phyloP scores from a whole-genome alignment of 1,140 invertebrate genomes.

The Semibalanus balanoides region DNA sequence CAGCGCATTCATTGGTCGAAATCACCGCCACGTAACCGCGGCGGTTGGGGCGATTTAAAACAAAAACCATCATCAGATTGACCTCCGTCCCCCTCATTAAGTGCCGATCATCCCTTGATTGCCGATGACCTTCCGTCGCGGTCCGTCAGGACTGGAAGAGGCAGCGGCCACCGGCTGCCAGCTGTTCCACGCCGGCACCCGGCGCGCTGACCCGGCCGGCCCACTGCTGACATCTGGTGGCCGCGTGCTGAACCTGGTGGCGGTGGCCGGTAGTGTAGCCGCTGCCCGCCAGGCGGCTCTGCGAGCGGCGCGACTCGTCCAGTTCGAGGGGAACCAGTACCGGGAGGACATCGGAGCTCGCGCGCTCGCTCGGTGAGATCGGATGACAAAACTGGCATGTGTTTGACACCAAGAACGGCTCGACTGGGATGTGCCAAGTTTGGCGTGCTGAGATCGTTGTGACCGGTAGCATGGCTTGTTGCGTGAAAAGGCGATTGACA shows the following conservation, averaged over 20 bases:
- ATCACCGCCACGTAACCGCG: too few relatives aligned
- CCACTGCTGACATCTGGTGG: constrained; percentile 73
- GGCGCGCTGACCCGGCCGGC: constrained; percentile 24
- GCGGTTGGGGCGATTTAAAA: too few relatives aligned
- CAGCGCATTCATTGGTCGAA: too few relatives aligned
- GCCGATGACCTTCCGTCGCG: not conserved
- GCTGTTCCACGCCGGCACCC: constrained; percentile 41
- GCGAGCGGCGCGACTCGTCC: constrained; percentile 41
- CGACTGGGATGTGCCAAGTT: too few relatives aligned
- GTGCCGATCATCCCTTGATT: too few relatives aligned
- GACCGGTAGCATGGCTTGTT: too few relatives aligned
- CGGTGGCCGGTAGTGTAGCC: constrained; percentile 45
- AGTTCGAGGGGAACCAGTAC: constrained; percentile 70
- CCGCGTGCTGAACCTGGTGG: constrained; percentile 69
- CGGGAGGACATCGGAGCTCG: constrained; percentile 80
- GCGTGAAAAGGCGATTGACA: too few relatives aligned
- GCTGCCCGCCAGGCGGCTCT: constrained; percentile 49
- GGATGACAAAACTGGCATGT: too few relatives aligned
- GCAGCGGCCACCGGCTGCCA: constrained; percentile 31
- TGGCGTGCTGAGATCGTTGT: too few relatives aligned
- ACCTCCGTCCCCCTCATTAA: too few relatives aligned
- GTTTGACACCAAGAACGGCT: too few relatives aligned
- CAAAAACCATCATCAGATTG: too few relatives aligned
- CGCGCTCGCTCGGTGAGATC: constrained; percentile 57
- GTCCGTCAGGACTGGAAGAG: constrained; percentile 36